phyloP scores from a whole-genome alignment of 2,797 vertebrate species.

The Pangasius djambal region DNA sequence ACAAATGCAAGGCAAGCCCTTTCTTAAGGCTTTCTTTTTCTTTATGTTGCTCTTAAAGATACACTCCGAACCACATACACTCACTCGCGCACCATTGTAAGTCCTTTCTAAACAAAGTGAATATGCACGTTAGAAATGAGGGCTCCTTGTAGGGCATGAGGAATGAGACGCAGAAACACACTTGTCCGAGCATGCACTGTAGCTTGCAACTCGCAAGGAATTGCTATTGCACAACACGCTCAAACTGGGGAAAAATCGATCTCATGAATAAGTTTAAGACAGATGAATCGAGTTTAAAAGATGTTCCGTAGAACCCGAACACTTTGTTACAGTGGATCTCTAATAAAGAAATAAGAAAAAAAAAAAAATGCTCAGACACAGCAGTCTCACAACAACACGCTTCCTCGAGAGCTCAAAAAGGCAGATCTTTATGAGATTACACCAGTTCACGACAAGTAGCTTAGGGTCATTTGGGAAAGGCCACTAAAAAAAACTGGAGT shows the following conservation, averaged over 20 bases:
- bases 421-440: neutral
- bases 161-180: slow-evolving; percentile 37
- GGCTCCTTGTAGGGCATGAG: slow-evolving; percentile 17
- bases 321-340: neutral
- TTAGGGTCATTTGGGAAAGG: slow-evolving; percentile 46
- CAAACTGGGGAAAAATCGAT: neutral
- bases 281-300: neutral
- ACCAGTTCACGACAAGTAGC: neutral
- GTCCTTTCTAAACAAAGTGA: slow-evolving; percentile 26
- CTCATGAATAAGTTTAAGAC: neutral
- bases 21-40: neutral
- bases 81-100: slow-evolving; percentile 31
- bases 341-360: neutral
- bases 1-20: neutral
- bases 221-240: slow-evolving; percentile 35
- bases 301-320: neutral
- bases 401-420: neutral
- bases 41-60: neutral
- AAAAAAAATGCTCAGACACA: neutral
- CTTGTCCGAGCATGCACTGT: slow-evolving; percentile 38
- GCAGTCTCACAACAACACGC: neutral
- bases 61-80: neutral
- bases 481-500: neutral
- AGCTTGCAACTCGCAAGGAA: neutral
- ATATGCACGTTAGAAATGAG: slow-evolving; percentile 30